Evolutionary conservation across 2,113 vertebrate species (phyloP), one percentile per base, ranked within the genome.

Genomic region (Labeo rohita): DNA sequence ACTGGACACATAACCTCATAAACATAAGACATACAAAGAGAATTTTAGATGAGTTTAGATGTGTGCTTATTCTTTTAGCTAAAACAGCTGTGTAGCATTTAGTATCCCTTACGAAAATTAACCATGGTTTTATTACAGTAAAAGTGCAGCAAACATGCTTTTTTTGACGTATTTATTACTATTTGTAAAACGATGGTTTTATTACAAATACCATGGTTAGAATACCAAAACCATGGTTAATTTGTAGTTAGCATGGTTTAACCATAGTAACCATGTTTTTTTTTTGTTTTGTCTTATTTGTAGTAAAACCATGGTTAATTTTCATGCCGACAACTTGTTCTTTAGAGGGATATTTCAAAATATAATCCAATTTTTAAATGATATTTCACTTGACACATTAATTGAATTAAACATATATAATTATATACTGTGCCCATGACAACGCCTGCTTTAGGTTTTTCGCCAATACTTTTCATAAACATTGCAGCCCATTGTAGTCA

Each of bases 401-500:
- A 23, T n/a, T 28, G 3, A n/a, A 50, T 23, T 49, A 13, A 12
- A 74, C n/a, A 23, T 8, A 49, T 49, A 1, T 28, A 49, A n/a
- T 50, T 16, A 39, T 8, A 39, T 28, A 34, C 23, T 18, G 47
- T 18, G 28, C 36, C 36, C 11, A 75, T 59, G 28, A 21, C 13
- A 49, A 61, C 8, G 4, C 6, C 3, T 52, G 12, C 6, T 79
- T 45, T 36, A 36, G 49, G n/a, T 9, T 12, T 52, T 36, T 70
- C 8, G n/a, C 63, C 12, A 34, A 43, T 5, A 52, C 6, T n/a
- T 70, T 23, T 52, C 47, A 70, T 52, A 52, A 82, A 36, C 80
- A 70, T 23, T 1, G 4, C 47, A 9, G 36, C 66, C 18, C 65
- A 56, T 73, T 73, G 39, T 89, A 65, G 72, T 23, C 79, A 92